phyloP scores from a whole-genome alignment of 2,888 invertebrate genomes.

The Eumacrocentrus americanus region DNA sequence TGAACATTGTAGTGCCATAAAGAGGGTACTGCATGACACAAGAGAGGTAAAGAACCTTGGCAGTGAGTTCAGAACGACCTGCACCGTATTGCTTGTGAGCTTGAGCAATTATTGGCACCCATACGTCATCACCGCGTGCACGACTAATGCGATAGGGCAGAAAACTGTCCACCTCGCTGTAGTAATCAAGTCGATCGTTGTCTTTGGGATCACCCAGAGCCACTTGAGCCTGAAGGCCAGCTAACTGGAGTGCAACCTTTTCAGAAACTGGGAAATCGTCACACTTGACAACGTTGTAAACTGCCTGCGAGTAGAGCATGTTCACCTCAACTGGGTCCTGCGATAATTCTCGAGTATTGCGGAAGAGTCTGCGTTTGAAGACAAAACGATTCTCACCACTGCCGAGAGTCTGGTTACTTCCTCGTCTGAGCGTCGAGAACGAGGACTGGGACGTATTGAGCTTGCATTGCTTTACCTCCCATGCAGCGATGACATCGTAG shows the following conservation, averaged over 20 bases:
- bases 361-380: conserved; percentile 88
- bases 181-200: conserved; percentile 81
- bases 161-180: conserved; percentile 89
- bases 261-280: conserved; percentile 95
- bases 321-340: conserved; percentile 96
- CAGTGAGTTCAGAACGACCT: conserved; percentile 88
- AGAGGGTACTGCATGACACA: conserved; percentile 97
- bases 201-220: conserved; percentile 86
- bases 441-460: conserved; percentile 63
- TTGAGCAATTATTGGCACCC: conserved; percentile 86
- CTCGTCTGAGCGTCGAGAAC: conserved; percentile 66
- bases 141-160: conserved; percentile 83
- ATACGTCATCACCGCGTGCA: conserved; percentile 80
- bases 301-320: conserved; percentile 92
- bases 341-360: conserved; percentile 85
- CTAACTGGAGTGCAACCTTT: conserved; percentile 91
- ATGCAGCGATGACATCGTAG: conserved; percentile 92
- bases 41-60: conserved; percentile 90
- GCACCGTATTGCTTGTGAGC: conserved; percentile 90
- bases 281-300: conserved; percentile 92
- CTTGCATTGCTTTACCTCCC: conserved; percentile 82
- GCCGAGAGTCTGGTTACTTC: conserved; percentile 71
- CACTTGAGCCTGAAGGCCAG: conserved; percentile 93
- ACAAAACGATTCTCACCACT: conserved; percentile 91
- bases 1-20: conserved; percentile 85